Conservation (phyloP, 2,888 invertebrate genomes). For the Zygogramma bicolorata region DNA sequence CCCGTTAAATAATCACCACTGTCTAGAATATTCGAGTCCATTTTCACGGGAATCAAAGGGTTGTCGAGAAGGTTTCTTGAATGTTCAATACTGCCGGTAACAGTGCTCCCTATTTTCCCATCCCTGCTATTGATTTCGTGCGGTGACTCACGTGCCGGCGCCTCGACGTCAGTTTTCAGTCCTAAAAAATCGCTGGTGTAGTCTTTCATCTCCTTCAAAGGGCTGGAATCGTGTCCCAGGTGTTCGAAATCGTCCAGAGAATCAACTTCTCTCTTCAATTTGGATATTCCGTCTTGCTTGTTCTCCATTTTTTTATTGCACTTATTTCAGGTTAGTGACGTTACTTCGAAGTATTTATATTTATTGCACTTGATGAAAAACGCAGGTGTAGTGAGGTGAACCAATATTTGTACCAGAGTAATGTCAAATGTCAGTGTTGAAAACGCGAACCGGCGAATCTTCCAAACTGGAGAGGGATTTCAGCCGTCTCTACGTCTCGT, state of each 20-base stretch:
- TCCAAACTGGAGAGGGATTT: background rate
- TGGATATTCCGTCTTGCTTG: constrained; percentile 36
- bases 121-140: constrained; percentile 65
- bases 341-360: background rate
- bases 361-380: background rate
- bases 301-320: constrained; percentile 38
- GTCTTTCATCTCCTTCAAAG: constrained; percentile 58
- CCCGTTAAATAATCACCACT: constrained; percentile 63
- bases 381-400: background rate
- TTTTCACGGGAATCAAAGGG: constrained; percentile 48
- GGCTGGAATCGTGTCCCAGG: constrained; percentile 73
- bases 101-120: constrained; percentile 57
- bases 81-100: constrained; percentile 51
- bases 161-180: constrained; percentile 50
- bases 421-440: background rate
- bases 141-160: constrained; percentile 52
- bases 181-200: constrained; percentile 65
- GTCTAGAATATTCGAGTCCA: constrained; percentile 62
- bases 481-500: background rate
- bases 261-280: constrained; percentile 71
- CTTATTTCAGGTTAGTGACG: background rate
- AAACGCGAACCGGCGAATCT: background rate
- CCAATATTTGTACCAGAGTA: background rate
- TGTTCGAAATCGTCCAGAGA: constrained; percentile 83
- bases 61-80: constrained; percentile 37